Base-by-base conservation (phyloP, 2,888 invertebrate genomes). In the Automeris io region DNA sequence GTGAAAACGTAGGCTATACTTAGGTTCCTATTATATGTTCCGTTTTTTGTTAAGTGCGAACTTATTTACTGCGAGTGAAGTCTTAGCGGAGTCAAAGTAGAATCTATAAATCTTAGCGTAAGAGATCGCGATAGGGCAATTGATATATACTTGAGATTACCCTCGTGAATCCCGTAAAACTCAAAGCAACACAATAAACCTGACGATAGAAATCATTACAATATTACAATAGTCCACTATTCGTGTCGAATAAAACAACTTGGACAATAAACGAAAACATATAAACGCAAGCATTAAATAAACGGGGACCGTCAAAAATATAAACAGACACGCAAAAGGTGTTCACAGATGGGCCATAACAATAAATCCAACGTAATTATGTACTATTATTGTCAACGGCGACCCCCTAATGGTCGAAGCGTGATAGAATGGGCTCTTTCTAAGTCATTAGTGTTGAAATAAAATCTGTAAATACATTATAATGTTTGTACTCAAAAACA, bases 311-410 rank as follows among this genome's bases (percentile, higher is more conserved):
- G 29, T 29, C 16, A 29, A 38, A 46, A 49, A 45, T 42, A 54
- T 46, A 50, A 48, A 48, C 46, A 50, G 46, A 57, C 70, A 70
- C 67, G 69, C 69, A 48, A 71, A 65, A 64, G 63, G 64, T 64
- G 70, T 66, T 66, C 73, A 71, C 63, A 61, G 52, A 54, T 50
- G 48, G 49, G 63, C 62, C 70, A 70, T 72, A 67, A 76, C 70
- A 69, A 75, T 79, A 80, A 79, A 78, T 79, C 69, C 54, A 57
- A 51, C 52, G 63, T 71, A 70, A 78, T 77, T 70, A 65, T 63
- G 55, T 57, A 57, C 52, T 65, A 70, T 70, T 70, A 73, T 71
- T 74, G 74, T 72, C 70, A 61, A 65, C 56, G 55, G 51, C 50
- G 46, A 44, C 48, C 57, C 61, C 61, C 47, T 79, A 80, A 81